phyloP scores from a whole-genome alignment of 2,797 vertebrate genomes.

The Dromococcyx pavoninus region DNA sequence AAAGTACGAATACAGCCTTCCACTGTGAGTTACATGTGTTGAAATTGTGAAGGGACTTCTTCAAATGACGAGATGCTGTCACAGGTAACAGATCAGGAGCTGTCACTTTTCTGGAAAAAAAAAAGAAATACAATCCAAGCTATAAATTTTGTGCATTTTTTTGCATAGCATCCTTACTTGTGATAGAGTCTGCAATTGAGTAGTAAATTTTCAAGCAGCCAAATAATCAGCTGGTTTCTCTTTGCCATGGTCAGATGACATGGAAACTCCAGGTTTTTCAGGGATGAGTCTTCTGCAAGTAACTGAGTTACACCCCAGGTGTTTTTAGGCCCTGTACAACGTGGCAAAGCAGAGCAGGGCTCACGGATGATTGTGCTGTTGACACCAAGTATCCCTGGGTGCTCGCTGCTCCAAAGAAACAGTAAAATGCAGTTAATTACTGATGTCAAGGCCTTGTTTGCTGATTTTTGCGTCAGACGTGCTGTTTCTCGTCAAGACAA shows the following conservation, averaged over 20 bases:
- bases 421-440: neutral
- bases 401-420: neutral
- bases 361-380: neutral
- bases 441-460: too few relatives aligned
- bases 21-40: rapidly evolving
- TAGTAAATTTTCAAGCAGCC: neutral
- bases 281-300: neutral
- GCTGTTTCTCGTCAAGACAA: too few relatives aligned
- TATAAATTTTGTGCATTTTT: neutral
- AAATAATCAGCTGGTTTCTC: neutral
- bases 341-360: neutral
- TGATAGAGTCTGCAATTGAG: rapidly evolving
- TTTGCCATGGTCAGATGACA: too few relatives aligned
- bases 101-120: neutral
- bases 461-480: neutral
- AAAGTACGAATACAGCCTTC: neutral
- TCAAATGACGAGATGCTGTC: neutral
- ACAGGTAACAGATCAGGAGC: neutral
- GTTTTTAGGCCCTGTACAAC: neutral
- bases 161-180: neutral
- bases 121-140: too few relatives aligned
- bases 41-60: neutral
- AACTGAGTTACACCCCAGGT: rapidly evolving
- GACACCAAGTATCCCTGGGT: neutral
- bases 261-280: neutral